Percentiles rank a stretch among this genome's conserved stretches.
Conservation (phyloP, 1,140 invertebrate genomes). For the Archivesica marissinica region DNA sequence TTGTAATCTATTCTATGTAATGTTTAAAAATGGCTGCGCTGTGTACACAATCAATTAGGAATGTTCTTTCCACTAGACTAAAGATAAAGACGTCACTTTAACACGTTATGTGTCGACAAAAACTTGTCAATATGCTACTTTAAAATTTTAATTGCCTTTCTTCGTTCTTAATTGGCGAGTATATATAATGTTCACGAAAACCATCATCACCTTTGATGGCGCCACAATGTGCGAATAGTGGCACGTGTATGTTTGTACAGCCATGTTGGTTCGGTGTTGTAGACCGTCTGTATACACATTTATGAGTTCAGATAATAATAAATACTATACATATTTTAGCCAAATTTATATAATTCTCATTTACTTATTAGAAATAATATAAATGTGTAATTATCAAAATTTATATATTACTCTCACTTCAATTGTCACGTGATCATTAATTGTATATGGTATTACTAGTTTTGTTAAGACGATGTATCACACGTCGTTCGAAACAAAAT, state of each 20-base stretch:
- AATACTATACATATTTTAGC: too few relatives aligned
- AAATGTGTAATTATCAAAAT: too few relatives aligned
- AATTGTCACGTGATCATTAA: too few relatives aligned
- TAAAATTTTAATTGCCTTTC: neutral
- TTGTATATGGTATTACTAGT: too few relatives aligned
- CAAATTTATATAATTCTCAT: too few relatives aligned
- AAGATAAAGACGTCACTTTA: constrained; percentile 34
- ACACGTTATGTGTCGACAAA: constrained; percentile 3
- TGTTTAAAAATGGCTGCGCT: constrained; percentile 14
- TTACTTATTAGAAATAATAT: too few relatives aligned
- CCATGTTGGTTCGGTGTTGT: neutral
- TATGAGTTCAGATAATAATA: too few relatives aligned
- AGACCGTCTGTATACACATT: too few relatives aligned
- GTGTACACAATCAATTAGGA: constrained; percentile 22
- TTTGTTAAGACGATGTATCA: too few relatives aligned
- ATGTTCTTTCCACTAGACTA: constrained; percentile 8
- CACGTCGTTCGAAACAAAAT: too few relatives aligned
- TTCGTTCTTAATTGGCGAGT: constrained; percentile 24
- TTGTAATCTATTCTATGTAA: constrained; percentile 13
- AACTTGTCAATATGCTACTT: neutral
- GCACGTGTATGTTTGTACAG: constrained; percentile 10
- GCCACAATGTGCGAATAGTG: constrained; percentile 5
- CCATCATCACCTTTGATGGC: neutral
- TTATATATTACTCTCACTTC: too few relatives aligned
- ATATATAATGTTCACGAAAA: constrained; percentile 23